Base-by-base conservation (phyloP, 2,888 invertebrate genomes). In the Hololepta plana region DNA sequence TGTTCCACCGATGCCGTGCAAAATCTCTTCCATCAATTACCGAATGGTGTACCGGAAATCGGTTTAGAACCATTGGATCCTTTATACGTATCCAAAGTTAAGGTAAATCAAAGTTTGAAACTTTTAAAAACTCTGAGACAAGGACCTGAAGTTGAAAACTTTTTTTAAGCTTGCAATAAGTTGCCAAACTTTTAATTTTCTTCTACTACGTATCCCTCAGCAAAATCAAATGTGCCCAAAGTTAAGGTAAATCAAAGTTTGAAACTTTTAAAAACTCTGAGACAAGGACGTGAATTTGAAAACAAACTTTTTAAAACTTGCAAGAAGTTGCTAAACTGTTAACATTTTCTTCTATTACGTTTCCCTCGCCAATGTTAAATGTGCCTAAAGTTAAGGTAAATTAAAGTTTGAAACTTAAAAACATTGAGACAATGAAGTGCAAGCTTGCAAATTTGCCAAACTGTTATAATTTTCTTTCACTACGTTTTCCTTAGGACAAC, bases 1-100 rank as follows among this genome's bases (percentile, higher is more conserved):
- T 76, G 76, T 43, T 74, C 74, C 2, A 66, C 64, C 6, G 51
- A 59, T 30, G 67, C 74, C 16, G 73, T 76, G 3, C 75, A 75
- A 47, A 57, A 59, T 31, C 43, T 76, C n/a, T 75, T 76, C 43
- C 55, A 65, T 40, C 63, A 66, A 34, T 52, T 67, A 36, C 57
- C 64, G 32, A 59, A 61, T 55, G 63, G 69, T 32, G 48, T 66
- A 28, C 60, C 64, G 26, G 62, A 62, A 38, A 66, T 68, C 30
- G 59, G 57, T n/a, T 50, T 74, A 38, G 55, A 62, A n/a, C 59
- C 68, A 12, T 49, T 73, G 37, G 75, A 75, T 49, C 75, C 74
- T 2, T 45, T 75, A 27, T 60, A 63, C 38, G 60, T 74, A 22
- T 64, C 67, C 4, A 59, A 64, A 50, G 62, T 75, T 25, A 49